These are phyloP conservation scores for Aricia artaxerxes DNA, from an alignment of 2,888 invertebrate species.

Conservation along the genomic window DNA sequence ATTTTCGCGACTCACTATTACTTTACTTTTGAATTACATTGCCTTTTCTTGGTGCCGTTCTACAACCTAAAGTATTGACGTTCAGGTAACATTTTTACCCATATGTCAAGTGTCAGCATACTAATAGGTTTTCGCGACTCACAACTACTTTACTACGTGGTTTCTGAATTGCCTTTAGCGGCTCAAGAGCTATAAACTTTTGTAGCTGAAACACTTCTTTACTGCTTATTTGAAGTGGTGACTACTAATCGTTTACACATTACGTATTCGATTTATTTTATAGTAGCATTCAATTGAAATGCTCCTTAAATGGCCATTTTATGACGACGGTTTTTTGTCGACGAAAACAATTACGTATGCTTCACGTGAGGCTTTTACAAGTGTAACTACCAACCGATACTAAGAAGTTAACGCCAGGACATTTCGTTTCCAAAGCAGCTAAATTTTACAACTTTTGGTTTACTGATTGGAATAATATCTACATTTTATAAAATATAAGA, in stretches of 20 bases:
- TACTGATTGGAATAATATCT: too few species aligned
- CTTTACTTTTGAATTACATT: not conserved
- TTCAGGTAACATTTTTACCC: not conserved
- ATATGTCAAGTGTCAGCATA: not conserved
- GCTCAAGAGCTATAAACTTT: not conserved
- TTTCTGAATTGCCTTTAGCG: conserved; percentile 9
- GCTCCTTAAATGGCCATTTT: not conserved
- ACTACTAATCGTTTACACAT: conserved; percentile 24
- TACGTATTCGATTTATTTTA: conserved; percentile 29
- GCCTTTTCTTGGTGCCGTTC: not conserved
- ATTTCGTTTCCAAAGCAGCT: not conserved
- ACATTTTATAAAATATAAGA: too few species aligned
- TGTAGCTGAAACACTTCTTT: conserved; percentile 16
- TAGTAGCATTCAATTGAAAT: conserved; percentile 27
- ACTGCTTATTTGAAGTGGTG: conserved; percentile 16
- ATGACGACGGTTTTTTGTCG: conserved; percentile 21
- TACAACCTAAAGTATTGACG: not conserved
- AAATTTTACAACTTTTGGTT: not conserved
- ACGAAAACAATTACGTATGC: not conserved
- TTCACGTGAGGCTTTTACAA: not conserved
- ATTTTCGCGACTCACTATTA: too few species aligned
- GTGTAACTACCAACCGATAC: not conserved
- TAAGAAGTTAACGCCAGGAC: not conserved
- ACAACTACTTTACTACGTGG: not conserved
- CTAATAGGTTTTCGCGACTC: not conserved